A percentile compares a stretch with the other conserved stretches of the same genome.
Evolutionary conservation across 1,140 invertebrate genomes (phyloP).

Genomic region (Heterodera carotae): DNA sequence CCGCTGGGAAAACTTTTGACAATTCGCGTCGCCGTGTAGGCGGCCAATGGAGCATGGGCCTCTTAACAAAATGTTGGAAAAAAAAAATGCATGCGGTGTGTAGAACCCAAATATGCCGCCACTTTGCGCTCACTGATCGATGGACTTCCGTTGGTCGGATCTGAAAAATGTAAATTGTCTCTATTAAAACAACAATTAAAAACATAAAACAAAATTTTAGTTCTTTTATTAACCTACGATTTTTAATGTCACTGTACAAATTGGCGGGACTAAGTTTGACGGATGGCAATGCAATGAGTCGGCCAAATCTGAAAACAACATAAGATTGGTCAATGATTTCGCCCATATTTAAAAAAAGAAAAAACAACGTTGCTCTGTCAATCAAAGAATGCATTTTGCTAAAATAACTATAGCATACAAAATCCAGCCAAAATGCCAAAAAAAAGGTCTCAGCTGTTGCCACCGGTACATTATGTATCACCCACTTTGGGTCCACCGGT

Average conservation of each 20-base stretch:
- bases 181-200: conserved; percentile 14
- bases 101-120: not conserved
- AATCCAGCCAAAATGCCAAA: too few species aligned
- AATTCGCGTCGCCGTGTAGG: conserved; percentile 51
- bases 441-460: too few species aligned
- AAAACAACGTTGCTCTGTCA: too few species aligned
- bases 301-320: conserved; percentile 29
- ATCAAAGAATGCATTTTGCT: too few species aligned
- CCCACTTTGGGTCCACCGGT: not conserved
- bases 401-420: too few species aligned
- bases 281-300: conserved; percentile 53
- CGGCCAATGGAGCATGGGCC: conserved; percentile 32
- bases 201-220: not conserved
- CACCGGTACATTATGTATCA: too few species aligned
- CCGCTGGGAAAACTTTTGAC: conserved; percentile 53
- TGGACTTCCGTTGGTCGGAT: conserved; percentile 53
- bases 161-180: conserved; percentile 36
- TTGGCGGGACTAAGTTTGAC: conserved; percentile 45
- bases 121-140: conserved; percentile 54
- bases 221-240: conserved; percentile 40
- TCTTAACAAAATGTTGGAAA: conserved; percentile 35
- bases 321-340: too few species aligned
- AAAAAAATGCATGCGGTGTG: not conserved
- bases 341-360: too few species aligned
- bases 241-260: conserved; percentile 49